Percentiles rank a stretch among this genome's conserved stretches.
phyloP scores from a whole-genome alignment of 2,113 vertebrate species.

The Acinonyx jubatus region DNA sequence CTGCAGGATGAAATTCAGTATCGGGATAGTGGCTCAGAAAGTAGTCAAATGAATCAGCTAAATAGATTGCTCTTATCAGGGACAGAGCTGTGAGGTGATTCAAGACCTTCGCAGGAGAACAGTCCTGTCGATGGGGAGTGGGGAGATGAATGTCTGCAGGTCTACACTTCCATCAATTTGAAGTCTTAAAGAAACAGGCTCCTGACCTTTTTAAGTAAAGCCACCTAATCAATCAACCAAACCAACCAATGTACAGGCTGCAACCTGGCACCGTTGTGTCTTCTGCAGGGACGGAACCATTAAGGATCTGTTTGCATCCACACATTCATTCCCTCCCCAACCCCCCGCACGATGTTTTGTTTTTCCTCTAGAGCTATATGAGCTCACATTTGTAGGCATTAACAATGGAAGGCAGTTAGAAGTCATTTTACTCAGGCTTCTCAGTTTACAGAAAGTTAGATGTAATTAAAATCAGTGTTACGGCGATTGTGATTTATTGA shows the following conservation, averaged over 20 bases:
- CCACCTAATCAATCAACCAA: no score
- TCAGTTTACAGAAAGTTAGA: background rate
- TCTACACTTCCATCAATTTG: fast-evolving
- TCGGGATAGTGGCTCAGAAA: background rate
- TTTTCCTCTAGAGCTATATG: no score
- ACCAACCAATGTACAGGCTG: no score
- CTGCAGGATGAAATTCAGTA: background rate
- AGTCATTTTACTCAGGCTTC: no score
- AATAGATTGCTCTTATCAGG: background rate
- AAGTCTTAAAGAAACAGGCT: background rate
- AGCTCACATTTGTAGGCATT: background rate
- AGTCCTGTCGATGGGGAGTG: fast-evolving
- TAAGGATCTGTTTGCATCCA: no score
- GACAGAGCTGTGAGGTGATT: background rate
- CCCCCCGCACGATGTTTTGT: background rate
- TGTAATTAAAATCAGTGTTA: background rate
- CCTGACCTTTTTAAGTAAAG: background rate
- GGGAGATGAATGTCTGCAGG: fast-evolving
- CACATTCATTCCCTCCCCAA: background rate
- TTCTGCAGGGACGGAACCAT: background rate
- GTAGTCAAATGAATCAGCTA: background rate
- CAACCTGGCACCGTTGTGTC: fast-evolving
- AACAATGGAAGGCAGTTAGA: background rate
- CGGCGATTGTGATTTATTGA: no score
- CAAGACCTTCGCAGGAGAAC: background rate